These are phyloP conservation scores for Cephus nigrinus DNA, from an alignment of 2,888 invertebrate species.

Conservation along the genomic window DNA sequence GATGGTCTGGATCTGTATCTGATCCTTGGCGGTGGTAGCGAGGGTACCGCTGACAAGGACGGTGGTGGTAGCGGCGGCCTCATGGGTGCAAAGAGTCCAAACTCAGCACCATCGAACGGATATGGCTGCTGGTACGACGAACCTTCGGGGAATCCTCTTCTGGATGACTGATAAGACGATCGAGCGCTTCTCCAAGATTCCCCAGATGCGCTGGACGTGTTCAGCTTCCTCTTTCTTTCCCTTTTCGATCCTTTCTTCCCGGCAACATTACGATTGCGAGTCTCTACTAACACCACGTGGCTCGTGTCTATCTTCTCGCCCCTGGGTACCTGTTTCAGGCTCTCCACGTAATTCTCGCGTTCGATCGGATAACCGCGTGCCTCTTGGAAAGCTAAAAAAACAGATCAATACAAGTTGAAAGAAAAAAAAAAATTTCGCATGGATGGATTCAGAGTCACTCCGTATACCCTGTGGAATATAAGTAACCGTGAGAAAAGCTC, in stretches of 20 bases:
- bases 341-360: constrained; percentile 70
- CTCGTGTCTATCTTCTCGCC: constrained; percentile 41
- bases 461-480: not conserved
- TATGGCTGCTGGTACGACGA: constrained; percentile 26
- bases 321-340: constrained; percentile 47
- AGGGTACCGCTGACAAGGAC: constrained; percentile 23
- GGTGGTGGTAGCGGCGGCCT: constrained; percentile 14
- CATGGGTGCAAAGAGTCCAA: constrained; percentile 22
- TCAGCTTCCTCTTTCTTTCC: not conserved
- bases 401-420: not conserved
- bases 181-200: not conserved
- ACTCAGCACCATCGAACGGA: constrained; percentile 32
- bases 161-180: not conserved
- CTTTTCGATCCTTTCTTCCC: not conserved
- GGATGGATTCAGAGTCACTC: not conserved
- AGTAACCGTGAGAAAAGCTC: not conserved
- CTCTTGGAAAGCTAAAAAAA: constrained; percentile 70
- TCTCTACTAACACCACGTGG: constrained; percentile 24
- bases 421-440: not conserved
- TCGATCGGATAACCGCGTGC: constrained; percentile 79
- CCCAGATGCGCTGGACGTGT: not conserved
- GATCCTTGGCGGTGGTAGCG: constrained; percentile 23
- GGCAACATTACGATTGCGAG: not conserved
- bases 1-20: constrained; percentile 28
- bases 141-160: not conserved